phyloP scores from a whole-genome alignment of 2,797 vertebrate genomes.

The Cryptoblepharus egeriae region DNA sequence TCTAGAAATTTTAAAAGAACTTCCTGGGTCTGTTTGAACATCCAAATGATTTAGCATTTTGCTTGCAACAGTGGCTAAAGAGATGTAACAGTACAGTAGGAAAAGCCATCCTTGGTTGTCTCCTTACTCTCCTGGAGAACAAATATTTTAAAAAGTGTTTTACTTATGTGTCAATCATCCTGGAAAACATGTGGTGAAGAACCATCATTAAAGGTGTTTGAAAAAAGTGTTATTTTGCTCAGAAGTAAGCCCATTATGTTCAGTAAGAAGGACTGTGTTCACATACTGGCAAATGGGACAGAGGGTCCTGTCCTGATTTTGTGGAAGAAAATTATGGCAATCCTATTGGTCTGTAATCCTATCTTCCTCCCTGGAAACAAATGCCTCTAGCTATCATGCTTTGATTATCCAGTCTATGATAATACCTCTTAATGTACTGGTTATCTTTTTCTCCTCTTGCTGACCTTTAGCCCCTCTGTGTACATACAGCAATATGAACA shows the following conservation, averaged over 20 bases:
- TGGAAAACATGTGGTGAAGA: neutral
- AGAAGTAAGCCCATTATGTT: no score
- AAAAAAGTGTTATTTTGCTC: no score
- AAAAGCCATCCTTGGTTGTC: neutral
- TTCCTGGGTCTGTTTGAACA: no score
- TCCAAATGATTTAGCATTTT: neutral
- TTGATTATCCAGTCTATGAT: conserved; percentile 16
- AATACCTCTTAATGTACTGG: neutral
- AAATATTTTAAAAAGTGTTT: neutral
- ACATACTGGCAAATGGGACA: no score
- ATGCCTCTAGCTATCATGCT: neutral
- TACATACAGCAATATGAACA: neutral
- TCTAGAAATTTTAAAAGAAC: neutral
- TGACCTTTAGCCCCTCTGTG: conserved; percentile 10
- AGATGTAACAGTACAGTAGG: neutral
- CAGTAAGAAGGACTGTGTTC: no score
- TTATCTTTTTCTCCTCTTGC: conserved; percentile 6
- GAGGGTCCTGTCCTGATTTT: no score
- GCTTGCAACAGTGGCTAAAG: neutral
- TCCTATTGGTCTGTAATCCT: no score
- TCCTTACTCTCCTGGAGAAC: conserved; percentile 1
- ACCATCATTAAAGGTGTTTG: no score
- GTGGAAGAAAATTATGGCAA: no score
- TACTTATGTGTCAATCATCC: neutral
- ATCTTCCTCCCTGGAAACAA: no score